phyloP scores from a whole-genome alignment of 2,888 invertebrate genomes.

The Furcula furcula region DNA sequence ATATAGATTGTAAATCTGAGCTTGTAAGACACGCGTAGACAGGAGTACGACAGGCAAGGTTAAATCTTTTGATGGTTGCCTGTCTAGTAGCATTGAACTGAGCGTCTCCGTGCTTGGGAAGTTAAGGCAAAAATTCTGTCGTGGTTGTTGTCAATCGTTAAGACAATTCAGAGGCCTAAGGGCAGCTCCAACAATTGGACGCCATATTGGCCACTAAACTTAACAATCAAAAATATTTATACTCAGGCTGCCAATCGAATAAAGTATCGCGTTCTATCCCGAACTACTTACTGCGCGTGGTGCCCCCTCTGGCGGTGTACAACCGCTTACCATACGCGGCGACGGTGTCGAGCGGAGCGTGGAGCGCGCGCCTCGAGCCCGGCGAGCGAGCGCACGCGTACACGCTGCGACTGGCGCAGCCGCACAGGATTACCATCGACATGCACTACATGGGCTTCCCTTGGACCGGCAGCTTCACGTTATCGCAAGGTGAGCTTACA shows the following conservation, averaged over 20 bases:
- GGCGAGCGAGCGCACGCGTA: constrained; percentile 87
- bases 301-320: constrained; percentile 88
- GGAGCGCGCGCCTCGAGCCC: constrained; percentile 83
- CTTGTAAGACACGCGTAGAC: too few species aligned
- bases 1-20: too few species aligned
- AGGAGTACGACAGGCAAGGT: too few species aligned
- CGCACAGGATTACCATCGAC: constrained; percentile 72
- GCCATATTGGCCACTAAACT: background rate
- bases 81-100: too few species aligned
- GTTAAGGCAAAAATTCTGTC: too few species aligned
- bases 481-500: constrained; percentile 83
- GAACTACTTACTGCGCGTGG: constrained; percentile 86
- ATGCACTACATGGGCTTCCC: constrained; percentile 84
- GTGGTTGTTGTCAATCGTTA: too few species aligned
- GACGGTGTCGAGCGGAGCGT: constrained; percentile 27
- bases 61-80: too few species aligned
- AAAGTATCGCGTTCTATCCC: constrained; percentile 82
- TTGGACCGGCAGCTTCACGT: constrained; percentile 87
- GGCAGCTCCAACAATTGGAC: too few species aligned
- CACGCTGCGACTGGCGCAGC: constrained; percentile 83
- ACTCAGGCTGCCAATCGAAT: constrained; percentile 62
- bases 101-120: too few species aligned
- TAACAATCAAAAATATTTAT: too few species aligned
- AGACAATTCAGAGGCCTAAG: too few species aligned
- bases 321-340: constrained; percentile 88